Conservation (phyloP, 2,797 vertebrate genomes). For the Lacerta viridis region DNA sequence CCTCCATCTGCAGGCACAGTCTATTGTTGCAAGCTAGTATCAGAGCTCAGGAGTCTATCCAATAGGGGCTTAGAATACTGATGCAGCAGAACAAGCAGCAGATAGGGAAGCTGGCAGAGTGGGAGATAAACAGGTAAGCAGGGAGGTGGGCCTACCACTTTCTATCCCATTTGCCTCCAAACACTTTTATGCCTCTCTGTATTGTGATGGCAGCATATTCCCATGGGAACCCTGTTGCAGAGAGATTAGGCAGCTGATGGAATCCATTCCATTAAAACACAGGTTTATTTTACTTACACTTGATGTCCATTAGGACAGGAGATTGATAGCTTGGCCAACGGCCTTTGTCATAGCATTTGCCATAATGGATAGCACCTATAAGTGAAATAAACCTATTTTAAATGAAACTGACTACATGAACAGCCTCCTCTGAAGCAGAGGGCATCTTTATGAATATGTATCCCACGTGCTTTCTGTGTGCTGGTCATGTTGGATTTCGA, state of each 20-base stretch:
- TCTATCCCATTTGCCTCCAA: background rate
- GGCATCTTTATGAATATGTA: conserved; percentile 37
- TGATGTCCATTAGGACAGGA: conserved; percentile 73
- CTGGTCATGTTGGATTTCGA: background rate
- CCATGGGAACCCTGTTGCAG: conserved; percentile 7
- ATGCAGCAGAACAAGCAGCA: background rate
- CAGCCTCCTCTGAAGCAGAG: conserved; percentile 2
- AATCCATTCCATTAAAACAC: conserved; percentile 65
- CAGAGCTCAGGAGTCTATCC: background rate
- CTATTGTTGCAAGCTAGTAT: background rate
- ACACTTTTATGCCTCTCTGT: background rate
- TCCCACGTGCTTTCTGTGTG: background rate
- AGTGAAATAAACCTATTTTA: conserved; percentile 36
- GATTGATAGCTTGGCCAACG: conserved; percentile 66
- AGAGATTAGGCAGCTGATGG: conserved; percentile 70
- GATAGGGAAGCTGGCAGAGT: background rate
- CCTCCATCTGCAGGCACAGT: background rate
- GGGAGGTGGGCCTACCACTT: background rate
- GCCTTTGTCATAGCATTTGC: conserved; percentile 45
- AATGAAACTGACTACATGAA: conserved; percentile 16
- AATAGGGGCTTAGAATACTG: too few relatives aligned
- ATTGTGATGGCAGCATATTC: background rate
- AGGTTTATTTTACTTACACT: conserved; percentile 71
- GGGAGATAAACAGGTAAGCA: background rate
- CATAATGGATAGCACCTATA: conserved; percentile 21